Evolutionary conservation across 2,113 vertebrate genomes (phyloP).

Genomic region (Chiloscyllium plagiosum): DNA sequence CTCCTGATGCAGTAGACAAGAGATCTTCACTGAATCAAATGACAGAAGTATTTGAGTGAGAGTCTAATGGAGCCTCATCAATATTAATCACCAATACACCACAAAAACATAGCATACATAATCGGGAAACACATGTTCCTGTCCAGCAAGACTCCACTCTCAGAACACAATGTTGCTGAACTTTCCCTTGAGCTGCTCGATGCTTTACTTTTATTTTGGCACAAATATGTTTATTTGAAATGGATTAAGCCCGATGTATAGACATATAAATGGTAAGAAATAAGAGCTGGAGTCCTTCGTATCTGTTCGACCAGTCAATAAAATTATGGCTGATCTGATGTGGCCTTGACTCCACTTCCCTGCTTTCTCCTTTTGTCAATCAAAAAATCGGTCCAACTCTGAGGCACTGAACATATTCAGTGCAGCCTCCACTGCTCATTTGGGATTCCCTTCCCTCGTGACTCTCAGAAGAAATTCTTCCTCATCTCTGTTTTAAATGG

Average conservation of each 20-base stretch:
- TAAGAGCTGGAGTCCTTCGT: not conserved
- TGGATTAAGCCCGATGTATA: not conserved
- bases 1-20: not conserved
- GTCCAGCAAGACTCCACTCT: not conserved
- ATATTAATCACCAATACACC: not conserved
- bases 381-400: not conserved
- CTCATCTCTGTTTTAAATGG: not conserved
- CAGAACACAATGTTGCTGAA: not conserved
- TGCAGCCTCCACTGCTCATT: not conserved
- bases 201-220: not conserved
- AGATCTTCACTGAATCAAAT: not conserved
- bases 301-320: not conserved
- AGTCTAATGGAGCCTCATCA: not conserved
- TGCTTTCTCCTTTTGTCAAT: not conserved
- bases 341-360: not conserved
- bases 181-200: not conserved
- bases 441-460: not conserved
- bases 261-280: not conserved
- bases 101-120: not conserved
- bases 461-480: not conserved
- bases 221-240: no score
- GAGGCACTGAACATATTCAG: not conserved
- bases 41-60: not conserved
- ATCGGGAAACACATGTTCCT: not conserved
- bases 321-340: not conserved